Base-by-base conservation (phyloP, 2,113 vertebrate genomes). In the Ictalurus punctatus region DNA sequence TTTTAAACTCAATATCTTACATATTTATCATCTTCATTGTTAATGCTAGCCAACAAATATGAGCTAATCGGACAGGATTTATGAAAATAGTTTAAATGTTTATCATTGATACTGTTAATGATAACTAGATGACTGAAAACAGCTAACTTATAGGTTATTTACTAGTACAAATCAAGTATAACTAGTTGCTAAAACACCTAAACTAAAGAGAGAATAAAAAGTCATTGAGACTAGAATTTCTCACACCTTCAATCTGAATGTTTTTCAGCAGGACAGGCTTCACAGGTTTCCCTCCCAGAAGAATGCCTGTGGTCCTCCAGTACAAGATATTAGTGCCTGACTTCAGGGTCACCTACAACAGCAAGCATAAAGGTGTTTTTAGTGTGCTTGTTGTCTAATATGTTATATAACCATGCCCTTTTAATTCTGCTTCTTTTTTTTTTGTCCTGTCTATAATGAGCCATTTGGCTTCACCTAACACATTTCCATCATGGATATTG, bases 271-370 rank as follows among this genome's bases (percentile, higher is more conserved):
- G 92, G 78, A 98, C 97, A 21, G 98, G 98, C 89, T 99, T 99
- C 89, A 97, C 96, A 25, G 95, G 96, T 95, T 98, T 98, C 8
- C 96, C 95, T 0, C 97, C 97, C 95, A 99, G 95, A 9, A 98
- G 93, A 90, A 99, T 97, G 17, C 97, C 98, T 6, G 97, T 98
- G 2, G 98, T 99, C 91, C 98, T 97, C 98, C 98, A 99, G 93
- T 99, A 99, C 0, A 99, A 93, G 92, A 99, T 97, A 92, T 99
- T 99, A 76, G 97, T 97, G 37, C 98, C 98, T 65, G 98, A 97
- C 92, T 99, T 99, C 89, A 99, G 92, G 92, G 96, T 96, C 48
- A 99, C 97, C 98, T 99, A 81, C 4, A 94, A 34, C 82, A 2
- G 1, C 91, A 69, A 63, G 30, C 6, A 82, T 12, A 73, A 86